phyloP scores from a whole-genome alignment of 2,888 invertebrate genomes.

The Drosophila vallismaia region DNA sequence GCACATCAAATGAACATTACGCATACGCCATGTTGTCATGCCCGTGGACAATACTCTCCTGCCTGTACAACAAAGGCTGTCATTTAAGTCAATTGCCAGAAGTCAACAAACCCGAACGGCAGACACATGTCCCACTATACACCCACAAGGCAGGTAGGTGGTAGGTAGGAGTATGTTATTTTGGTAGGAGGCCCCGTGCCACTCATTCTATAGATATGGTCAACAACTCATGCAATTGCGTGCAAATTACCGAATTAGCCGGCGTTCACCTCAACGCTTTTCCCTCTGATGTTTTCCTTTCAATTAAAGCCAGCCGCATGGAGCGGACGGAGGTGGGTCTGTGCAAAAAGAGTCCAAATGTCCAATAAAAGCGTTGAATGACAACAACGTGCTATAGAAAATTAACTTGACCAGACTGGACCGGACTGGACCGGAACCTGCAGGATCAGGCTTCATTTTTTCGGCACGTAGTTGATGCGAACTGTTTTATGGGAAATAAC shows the following conservation, averaged over 20 bases:
- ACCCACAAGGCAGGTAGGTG: slow-evolving; percentile 2
- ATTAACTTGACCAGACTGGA: slow-evolving; percentile 68
- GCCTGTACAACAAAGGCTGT: slow-evolving; percentile 66
- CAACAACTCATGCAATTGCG: slow-evolving; percentile 79
- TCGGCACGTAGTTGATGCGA: slow-evolving; percentile 60
- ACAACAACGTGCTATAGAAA: slow-evolving; percentile 77
- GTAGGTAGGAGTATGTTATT: background rate
- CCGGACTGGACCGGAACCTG: slow-evolving; percentile 7
- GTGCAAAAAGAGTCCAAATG: slow-evolving; percentile 25
- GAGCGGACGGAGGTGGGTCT: slow-evolving; percentile 2
- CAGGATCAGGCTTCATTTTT: slow-evolving; percentile 49
- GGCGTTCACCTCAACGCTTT: slow-evolving; percentile 71
- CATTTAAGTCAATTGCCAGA: slow-evolving; percentile 76
- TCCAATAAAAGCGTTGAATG: slow-evolving; percentile 71
- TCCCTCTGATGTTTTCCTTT: slow-evolving; percentile 68
- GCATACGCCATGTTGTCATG: slow-evolving; percentile 65
- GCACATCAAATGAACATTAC: slow-evolving; percentile 76
- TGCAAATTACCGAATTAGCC: slow-evolving; percentile 77
- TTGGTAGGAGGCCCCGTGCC: slow-evolving; percentile 42
- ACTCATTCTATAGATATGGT: slow-evolving; percentile 73
- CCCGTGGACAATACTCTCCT: slow-evolving; percentile 42
- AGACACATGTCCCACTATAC: slow-evolving; percentile 23
- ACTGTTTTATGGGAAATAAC: slow-evolving; percentile 43
- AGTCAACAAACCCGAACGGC: slow-evolving; percentile 62
- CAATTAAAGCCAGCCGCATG: slow-evolving; percentile 61